Percentiles rank a stretch among this genome's conserved stretches.
phyloP scores from a whole-genome alignment of 2,113 vertebrate genomes.

The Hirundichthys speculiger region DNA sequence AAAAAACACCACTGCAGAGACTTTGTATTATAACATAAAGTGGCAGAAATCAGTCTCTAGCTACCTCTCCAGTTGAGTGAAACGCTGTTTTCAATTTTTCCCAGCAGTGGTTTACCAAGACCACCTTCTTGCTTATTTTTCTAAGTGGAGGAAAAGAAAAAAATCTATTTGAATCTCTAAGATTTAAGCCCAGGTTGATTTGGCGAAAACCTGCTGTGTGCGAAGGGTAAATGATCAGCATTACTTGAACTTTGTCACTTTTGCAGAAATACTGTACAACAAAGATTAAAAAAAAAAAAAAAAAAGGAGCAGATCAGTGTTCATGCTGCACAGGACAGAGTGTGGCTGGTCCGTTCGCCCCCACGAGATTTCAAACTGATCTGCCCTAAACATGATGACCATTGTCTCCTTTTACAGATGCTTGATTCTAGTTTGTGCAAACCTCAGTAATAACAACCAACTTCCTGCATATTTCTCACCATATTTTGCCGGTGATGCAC shows the following conservation, averaged over 20 bases:
- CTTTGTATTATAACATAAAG: constrained; percentile 44
- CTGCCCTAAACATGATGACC: neutral
- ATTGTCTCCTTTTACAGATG: constrained; percentile 2
- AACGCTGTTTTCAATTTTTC: constrained; percentile 41
- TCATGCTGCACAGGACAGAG: neutral
- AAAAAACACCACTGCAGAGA: constrained; percentile 64
- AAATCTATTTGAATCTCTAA: neutral
- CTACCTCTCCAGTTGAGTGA: constrained; percentile 73
- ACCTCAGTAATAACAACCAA: too few relatives aligned
- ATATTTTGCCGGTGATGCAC: neutral
- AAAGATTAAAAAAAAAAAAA: too few relatives aligned
- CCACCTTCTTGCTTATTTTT: too few relatives aligned
- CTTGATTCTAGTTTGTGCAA: neutral
- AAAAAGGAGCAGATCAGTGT: neutral
- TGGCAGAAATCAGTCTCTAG: constrained; percentile 51
- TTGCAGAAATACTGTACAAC: neutral
- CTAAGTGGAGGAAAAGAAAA: too few relatives aligned
- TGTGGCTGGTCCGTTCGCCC: neutral
- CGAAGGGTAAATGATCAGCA: neutral
- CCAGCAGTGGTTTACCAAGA: constrained; percentile 5
- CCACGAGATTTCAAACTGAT: constrained; percentile 2
- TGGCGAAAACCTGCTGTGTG: neutral
- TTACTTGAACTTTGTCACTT: neutral
- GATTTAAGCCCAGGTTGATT: constrained; percentile 1
- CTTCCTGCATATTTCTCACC: neutral